Evolutionary conservation across 2,113 vertebrate genomes (phyloP).

Genomic region (Myrmecophaga tridactyla): DNA sequence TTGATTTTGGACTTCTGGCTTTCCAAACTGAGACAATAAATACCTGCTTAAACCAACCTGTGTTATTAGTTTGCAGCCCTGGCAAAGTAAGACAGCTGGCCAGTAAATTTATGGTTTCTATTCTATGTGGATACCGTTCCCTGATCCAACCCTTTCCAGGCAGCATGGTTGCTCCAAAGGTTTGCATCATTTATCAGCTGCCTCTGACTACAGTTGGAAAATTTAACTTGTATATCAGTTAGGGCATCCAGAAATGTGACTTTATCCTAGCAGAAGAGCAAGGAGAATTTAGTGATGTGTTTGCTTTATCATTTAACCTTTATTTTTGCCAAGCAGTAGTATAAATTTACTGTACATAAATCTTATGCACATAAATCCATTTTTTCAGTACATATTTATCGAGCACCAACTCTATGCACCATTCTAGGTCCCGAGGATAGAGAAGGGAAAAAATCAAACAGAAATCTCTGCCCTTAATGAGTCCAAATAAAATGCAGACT

Average conservation of each 20-base stretch:
- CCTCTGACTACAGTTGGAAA: background rate
- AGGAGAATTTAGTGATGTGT: background rate
- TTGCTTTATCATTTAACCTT: background rate
- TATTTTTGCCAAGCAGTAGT: background rate
- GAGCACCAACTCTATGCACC: too few relatives aligned
- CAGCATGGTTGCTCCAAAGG: background rate
- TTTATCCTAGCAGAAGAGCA: background rate
- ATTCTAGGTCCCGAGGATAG: background rate
- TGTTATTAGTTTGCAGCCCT: too few relatives aligned
- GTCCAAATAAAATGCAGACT: background rate
- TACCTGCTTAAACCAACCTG: too few relatives aligned
- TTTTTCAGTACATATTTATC: background rate
- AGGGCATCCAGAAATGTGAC: background rate
- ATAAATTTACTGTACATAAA: background rate
- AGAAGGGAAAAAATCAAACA: background rate
- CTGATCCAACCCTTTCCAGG: background rate
- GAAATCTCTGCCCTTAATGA: background rate
- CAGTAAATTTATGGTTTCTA: background rate
- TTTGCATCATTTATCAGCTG: background rate
- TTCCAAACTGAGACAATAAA: too few relatives aligned
- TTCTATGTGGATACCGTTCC: background rate
- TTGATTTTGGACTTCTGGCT: too few relatives aligned
- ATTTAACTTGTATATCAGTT: background rate
- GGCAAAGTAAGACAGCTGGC: background rate
- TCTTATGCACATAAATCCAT: background rate